A percentile compares a stretch with the other conserved stretches of the same genome.
Evolutionary conservation across 2,888 invertebrate genomes (phyloP).

Genomic region (Stenichneumon culpator): DNA sequence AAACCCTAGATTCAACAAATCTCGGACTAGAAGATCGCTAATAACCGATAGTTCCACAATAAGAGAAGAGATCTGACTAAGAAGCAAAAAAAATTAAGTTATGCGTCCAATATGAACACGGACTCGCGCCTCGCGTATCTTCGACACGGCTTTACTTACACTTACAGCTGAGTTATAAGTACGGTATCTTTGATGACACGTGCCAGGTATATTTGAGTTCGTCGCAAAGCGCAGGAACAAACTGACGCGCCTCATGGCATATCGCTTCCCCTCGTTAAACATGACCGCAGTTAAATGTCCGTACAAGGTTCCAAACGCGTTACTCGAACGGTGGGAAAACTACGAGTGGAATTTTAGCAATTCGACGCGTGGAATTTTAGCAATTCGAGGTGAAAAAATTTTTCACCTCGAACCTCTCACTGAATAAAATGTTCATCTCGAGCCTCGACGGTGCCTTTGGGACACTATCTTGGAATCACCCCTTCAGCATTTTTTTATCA

Average conservation of each 20-base stretch:
- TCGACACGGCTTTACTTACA: neutral
- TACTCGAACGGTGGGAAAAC: neutral
- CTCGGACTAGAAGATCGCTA: neutral
- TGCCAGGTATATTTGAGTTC: conserved; percentile 21
- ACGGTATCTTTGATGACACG: neutral
- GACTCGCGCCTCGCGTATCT: neutral
- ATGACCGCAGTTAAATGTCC: conserved; percentile 21
- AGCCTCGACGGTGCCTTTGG: neutral
- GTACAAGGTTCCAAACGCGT: neutral
- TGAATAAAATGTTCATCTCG: neutral
- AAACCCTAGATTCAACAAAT: neutral
- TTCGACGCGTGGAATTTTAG: neutral
- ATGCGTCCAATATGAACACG: neutral
- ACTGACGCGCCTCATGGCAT: conserved; percentile 74
- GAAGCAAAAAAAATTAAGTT: neutral
- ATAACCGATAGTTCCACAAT: neutral
- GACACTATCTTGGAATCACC: neutral
- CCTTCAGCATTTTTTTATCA: conserved; percentile 9
- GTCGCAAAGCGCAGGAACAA: conserved; percentile 75
- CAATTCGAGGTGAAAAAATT: neutral
- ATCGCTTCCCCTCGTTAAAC: conserved; percentile 59
- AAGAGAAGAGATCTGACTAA: neutral
- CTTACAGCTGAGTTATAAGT: neutral
- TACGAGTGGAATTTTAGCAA: too few species aligned
- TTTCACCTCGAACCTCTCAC: neutral